Evolutionary conservation across 1,140 invertebrate genomes (phyloP).

Genomic region (Proales similis): DNA sequence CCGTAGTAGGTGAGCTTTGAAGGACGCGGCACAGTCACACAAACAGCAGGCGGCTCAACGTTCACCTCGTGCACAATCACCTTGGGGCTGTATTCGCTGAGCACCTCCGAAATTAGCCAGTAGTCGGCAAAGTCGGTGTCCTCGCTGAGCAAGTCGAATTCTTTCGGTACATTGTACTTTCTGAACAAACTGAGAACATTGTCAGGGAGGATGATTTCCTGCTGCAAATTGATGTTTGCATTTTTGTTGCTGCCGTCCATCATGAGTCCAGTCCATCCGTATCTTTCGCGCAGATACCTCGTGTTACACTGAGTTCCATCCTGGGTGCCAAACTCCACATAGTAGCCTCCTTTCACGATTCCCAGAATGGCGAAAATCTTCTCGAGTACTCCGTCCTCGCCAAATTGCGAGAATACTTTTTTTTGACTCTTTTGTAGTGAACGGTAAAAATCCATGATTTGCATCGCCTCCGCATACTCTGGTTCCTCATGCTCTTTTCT

Average conservation of each 20-base stretch:
- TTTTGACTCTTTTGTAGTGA: background rate
- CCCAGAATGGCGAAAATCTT: too few relatives aligned
- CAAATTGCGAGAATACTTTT: background rate
- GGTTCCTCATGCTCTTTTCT: too few relatives aligned
- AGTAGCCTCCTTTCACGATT: background rate
- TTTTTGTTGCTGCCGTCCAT: background rate
- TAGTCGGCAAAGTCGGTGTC: background rate
- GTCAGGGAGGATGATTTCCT: background rate
- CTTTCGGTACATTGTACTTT: background rate
- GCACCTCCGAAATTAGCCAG: background rate
- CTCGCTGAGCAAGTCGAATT: background rate
- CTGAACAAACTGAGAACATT: background rate
- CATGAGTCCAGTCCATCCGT: background rate
- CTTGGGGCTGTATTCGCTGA: background rate
- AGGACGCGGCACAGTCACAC: background rate
- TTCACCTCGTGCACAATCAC: background rate
- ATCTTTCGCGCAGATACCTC: background rate
- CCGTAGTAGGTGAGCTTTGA: background rate
- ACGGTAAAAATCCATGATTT: background rate
- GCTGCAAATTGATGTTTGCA: background rate
- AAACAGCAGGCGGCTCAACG: background rate
- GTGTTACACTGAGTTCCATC: constrained; percentile 7
- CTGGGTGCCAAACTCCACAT: background rate
- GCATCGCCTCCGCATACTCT: too few relatives aligned
- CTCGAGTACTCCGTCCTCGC: background rate